Conservation (phyloP, 2,797 vertebrate species). For the Sebastes melanostomus region DNA sequence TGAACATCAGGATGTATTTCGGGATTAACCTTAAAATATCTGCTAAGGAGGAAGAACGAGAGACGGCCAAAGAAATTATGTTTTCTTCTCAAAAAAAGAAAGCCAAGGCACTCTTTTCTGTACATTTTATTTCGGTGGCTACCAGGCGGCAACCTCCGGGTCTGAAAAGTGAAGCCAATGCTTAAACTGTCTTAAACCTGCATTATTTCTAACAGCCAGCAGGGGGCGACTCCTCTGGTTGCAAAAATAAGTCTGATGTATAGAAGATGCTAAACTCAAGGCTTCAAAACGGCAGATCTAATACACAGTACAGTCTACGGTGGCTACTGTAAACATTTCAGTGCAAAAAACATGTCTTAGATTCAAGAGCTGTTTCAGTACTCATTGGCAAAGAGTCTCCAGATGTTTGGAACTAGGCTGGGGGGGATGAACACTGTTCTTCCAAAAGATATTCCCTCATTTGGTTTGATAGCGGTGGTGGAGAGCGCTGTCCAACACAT, state of each 20-base stretch:
- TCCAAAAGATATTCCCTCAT: not conserved
- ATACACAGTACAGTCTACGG: too few relatives aligned
- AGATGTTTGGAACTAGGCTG: not conserved
- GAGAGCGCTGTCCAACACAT: not conserved
- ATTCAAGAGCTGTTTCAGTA: not conserved
- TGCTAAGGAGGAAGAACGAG: not conserved
- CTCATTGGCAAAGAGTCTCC: not conserved
- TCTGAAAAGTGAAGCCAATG: too few relatives aligned
- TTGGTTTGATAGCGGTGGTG: not conserved
- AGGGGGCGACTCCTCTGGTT: too few relatives aligned
- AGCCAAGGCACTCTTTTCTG: not conserved
- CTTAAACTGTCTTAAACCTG: too few relatives aligned
- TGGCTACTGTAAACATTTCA: not conserved
- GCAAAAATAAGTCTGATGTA: too few relatives aligned
- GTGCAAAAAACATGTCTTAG: not conserved
- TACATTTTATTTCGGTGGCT: not conserved
- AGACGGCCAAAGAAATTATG: not conserved
- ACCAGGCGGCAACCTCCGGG: too few relatives aligned
- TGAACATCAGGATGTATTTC: not conserved
- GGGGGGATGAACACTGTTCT: not conserved
- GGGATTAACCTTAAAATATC: not conserved
- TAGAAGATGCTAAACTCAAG: too few relatives aligned
- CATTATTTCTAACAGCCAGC: too few relatives aligned
- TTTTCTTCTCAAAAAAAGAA: not conserved
- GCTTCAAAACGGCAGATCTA: too few relatives aligned